These are phyloP conservation scores for Leuctra nigra DNA, from an alignment of 2,888 invertebrate species.

Conservation along the genomic window DNA sequence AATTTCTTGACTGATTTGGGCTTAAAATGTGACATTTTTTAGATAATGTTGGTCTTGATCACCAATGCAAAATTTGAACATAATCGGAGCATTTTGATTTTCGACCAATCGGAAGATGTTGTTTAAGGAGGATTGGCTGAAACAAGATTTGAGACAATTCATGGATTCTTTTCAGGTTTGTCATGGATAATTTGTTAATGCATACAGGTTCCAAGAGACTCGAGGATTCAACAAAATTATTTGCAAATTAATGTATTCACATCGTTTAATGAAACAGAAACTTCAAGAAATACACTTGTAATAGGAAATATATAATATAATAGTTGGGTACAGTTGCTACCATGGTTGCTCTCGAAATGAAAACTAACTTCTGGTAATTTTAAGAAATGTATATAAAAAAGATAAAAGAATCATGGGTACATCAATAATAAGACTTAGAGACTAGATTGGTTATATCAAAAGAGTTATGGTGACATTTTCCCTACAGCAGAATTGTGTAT, in stretches of 20 bases:
- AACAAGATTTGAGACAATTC: too few species aligned
- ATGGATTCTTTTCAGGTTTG: too few species aligned
- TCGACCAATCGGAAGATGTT: too few species aligned
- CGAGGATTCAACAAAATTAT: not conserved
- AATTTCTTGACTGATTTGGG: too few species aligned
- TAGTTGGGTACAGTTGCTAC: constrained; percentile 9
- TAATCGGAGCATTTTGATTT: too few species aligned
- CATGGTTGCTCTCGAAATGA: constrained; percentile 3
- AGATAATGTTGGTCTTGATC: too few species aligned
- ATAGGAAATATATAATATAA: constrained; percentile 17
- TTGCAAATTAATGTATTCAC: not conserved
- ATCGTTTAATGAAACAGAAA: constrained; percentile 8
- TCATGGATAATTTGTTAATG: too few species aligned
- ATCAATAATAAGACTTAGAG: constrained; percentile 25
- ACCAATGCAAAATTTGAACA: too few species aligned
- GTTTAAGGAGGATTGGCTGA: not conserved
- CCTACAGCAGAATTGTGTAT: constrained; percentile 23
- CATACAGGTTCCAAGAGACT: not conserved
- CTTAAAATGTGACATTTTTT: too few species aligned
- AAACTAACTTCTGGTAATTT: not conserved
- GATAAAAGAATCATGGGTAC: constrained; percentile 7
- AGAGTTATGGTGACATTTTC: constrained; percentile 21
- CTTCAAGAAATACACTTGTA: not conserved
- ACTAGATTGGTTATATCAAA: constrained; percentile 28
- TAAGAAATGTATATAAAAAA: constrained; percentile 18